Percentiles rank a stretch among this genome's conserved stretches.
These are phyloP conservation scores for Sapajus apella DNA, from an alignment of 2,113 vertebrate species.

Conservation along the genomic window DNA sequence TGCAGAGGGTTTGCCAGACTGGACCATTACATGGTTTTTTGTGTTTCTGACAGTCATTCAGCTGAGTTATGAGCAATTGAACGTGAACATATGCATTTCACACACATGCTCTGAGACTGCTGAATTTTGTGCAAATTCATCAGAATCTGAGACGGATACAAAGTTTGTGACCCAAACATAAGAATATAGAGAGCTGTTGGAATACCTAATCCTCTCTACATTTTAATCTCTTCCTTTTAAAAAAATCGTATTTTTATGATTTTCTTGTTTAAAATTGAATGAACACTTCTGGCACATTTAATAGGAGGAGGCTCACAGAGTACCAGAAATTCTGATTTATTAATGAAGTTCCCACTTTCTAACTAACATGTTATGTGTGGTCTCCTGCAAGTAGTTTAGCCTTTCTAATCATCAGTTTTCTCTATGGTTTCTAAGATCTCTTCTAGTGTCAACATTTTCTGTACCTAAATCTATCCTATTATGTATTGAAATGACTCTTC, in stretches of 20 bases:
- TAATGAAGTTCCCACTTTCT: neutral
- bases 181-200: neutral
- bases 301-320: neutral
- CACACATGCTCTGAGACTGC: conserved; percentile 42
- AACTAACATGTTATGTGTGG: neutral
- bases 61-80: conserved; percentile 56
- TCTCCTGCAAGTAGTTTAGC: neutral
- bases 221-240: neutral
- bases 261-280: conserved; percentile 27
- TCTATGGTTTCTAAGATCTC: neutral
- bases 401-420: neutral
- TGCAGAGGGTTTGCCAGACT: neutral
- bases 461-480: neutral
- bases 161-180: conserved; percentile 44
- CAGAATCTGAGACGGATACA: conserved; percentile 52
- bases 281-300: neutral
- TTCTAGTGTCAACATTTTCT: neutral
- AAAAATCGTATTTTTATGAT: neutral
- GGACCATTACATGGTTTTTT: neutral
- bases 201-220: neutral
- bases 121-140: conserved; percentile 53
- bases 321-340: neutral
- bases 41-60: neutral
- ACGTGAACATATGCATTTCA: conserved; percentile 61
- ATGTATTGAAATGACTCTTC: neutral